Base-by-base conservation (phyloP, 1,140 invertebrate genomes). In the Tribolium castaneum region DNA sequence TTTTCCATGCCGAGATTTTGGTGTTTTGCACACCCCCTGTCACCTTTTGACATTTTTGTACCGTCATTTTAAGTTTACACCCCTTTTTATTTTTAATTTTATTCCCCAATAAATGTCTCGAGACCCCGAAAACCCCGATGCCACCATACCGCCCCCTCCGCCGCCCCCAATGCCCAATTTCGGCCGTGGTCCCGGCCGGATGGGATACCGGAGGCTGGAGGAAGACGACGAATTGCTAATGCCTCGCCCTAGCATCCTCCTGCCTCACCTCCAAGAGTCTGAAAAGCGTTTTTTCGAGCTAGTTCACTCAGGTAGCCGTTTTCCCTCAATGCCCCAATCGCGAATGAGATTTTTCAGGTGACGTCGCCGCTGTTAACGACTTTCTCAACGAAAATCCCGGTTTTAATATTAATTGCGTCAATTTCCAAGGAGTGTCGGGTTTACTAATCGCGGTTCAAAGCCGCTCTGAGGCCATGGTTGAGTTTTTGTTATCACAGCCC, bases 381-480 rank as follows among this genome's bases (percentile, higher is more conserved):
- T 89, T 87, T 81, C 70, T 90, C 0, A 50, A 83, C 1, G 73
- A 81, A 0, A 85, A 89, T 80, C 82, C 83, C 0, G 76, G 81
- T 5, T 87, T 90, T 66, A 89, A 90, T 75, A 85, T 90, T 22
- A 90, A 90, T 66, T 88, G 85, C 72, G 78, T 85, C 0, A 88
- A 90, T 78, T 90, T 88, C 82, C 88, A 90, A 87, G 90, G 90
- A 19, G 82, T 89, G 2, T 89, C 90, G 6, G 89, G 89, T 4
- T 86, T 91, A 5, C 87, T 90, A 76, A 83, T 91, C 66, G 90
- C 90, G 0, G 87, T 91, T 3, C 83, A 86, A 78, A 88, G 87
- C 62, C 83, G 86, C 51, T 87, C 88, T 35, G 83, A 87, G 66
- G 77, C 82, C 1, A 90, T 91, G 88, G 88, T 91, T 2, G 87